A percentile compares a stretch with the other conserved stretches of the same genome.
Conservation (phyloP, 2,888 invertebrate species). For the Apamea epomidion region DNA sequence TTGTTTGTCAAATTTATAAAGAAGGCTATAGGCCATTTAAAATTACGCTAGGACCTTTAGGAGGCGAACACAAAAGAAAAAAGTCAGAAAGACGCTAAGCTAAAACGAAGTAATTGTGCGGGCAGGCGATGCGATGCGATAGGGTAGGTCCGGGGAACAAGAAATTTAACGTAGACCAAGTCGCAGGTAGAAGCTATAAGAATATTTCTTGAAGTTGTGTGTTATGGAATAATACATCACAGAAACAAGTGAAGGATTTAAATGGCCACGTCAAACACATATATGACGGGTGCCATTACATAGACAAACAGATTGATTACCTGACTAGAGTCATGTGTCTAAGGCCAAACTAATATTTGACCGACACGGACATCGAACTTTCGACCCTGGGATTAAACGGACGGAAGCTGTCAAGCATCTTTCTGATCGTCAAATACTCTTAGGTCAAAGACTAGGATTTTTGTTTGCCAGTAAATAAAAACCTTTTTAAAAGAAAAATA, state of each 20-base stretch:
- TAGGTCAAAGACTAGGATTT: neutral
- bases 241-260: conserved; percentile 24
- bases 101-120: no score
- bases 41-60: no score
- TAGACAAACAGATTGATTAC: conserved; percentile 43
- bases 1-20: no score
- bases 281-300: conserved; percentile 39
- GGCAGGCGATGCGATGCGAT: no score
- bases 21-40: no score
- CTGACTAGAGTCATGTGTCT: conserved; percentile 21
- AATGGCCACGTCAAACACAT: conserved; percentile 27
- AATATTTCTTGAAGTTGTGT: neutral
- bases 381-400: conserved; percentile 15
- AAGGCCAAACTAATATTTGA: conserved; percentile 53
- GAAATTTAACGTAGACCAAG: no score
- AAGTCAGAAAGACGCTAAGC: no score
- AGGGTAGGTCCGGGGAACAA: no score
- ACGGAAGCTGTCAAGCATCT: conserved; percentile 21
- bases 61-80: no score
- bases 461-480: conserved; percentile 8
- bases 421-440: conserved; percentile 17
- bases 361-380: conserved; percentile 34
- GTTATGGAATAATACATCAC: neutral
- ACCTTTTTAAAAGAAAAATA: conserved; percentile 3
- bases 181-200: no score